phyloP scores from a whole-genome alignment of 2,797 vertebrate genomes.

The Trachops cirrhosus region DNA sequence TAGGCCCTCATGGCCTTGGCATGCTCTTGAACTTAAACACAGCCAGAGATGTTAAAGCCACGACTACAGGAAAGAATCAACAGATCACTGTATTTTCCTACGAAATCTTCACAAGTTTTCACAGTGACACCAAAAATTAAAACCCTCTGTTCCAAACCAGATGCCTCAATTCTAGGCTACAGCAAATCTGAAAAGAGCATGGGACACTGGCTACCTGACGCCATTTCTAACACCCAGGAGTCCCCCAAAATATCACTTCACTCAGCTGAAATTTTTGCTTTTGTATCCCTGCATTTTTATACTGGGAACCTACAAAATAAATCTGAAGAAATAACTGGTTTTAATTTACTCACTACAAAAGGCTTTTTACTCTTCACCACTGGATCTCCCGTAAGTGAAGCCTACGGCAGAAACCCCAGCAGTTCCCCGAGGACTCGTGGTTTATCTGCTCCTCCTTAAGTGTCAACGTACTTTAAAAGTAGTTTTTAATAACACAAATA shows the following conservation, averaged over 20 bases:
- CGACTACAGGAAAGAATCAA: constrained; percentile 57
- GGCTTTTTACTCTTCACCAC: not conserved
- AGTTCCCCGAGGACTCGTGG: not conserved
- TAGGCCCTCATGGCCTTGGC: not conserved
- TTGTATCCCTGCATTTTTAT: not conserved
- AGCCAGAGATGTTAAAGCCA: constrained; percentile 75
- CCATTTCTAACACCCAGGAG: not conserved
- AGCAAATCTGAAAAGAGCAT: not conserved
- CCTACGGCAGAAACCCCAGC: not conserved
- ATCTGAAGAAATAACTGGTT: not conserved
- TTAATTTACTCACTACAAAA: not conserved
- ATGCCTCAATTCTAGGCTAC: constrained; percentile 17
- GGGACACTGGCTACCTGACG: not conserved
- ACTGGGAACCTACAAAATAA: not conserved
- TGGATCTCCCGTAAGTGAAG: not conserved
- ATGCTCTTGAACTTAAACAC: constrained; percentile 53
- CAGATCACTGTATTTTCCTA: constrained; percentile 66
- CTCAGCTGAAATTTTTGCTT: not conserved
- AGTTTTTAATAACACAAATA: not conserved
- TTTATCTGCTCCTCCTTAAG: not conserved
- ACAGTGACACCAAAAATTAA: constrained; percentile 74
- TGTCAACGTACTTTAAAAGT: not conserved
- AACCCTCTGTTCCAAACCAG: constrained; percentile 16
- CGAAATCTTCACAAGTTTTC: constrained; percentile 55
- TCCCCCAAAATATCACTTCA: not conserved